Evolutionary conservation across 2,113 vertebrate species (phyloP).

Genomic region (Onychorhynchus coronatus): DNA sequence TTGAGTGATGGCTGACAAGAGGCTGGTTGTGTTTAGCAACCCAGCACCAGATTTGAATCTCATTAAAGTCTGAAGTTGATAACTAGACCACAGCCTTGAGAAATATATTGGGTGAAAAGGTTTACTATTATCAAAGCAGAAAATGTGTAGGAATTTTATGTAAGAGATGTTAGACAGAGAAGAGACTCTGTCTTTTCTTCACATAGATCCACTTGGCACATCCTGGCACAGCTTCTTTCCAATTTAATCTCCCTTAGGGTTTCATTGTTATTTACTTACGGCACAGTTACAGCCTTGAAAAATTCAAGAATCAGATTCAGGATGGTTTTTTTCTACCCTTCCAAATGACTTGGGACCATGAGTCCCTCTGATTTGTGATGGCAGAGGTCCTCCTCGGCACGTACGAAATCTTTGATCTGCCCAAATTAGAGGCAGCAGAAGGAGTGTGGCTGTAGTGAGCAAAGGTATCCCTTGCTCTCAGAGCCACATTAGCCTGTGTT

Average conservation of each 20-base stretch:
- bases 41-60: neutral
- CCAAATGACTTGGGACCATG: neutral
- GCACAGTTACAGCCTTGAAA: neutral
- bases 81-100: neutral
- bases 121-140: neutral
- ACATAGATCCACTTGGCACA: neutral
- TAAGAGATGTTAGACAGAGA: neutral
- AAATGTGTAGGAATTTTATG: neutral
- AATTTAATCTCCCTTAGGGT: neutral
- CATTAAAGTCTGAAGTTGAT: neutral
- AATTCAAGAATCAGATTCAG: neutral
- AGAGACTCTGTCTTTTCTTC: neutral
- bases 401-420: neutral
- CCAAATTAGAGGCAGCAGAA: neutral
- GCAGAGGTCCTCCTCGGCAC: neutral
- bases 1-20: slow-evolving; percentile 2
- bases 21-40: neutral
- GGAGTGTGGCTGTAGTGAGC: rapidly evolving
- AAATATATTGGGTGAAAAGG: neutral
- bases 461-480: neutral
- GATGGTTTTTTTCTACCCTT: neutral
- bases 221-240: neutral
- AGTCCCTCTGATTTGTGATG: neutral
- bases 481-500: neutral
- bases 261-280: neutral